These are phyloP conservation scores for Lucilia cuprina DNA, from an alignment of 1,140 invertebrate genomes.

Conservation along the genomic window DNA sequence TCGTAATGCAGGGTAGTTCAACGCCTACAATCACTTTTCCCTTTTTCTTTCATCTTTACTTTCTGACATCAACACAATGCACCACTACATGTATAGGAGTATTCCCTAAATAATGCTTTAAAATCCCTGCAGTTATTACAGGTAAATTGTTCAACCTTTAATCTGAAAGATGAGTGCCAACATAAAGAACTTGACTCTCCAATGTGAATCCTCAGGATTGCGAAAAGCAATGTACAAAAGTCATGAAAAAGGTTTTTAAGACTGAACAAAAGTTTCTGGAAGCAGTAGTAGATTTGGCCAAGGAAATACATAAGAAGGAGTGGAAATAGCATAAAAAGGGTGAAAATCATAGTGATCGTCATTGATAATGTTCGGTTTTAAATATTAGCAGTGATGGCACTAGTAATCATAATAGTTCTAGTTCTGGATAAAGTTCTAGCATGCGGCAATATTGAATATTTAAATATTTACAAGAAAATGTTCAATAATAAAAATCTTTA, in stretches of 20 bases:
- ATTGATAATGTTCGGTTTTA: not conserved
- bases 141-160: not conserved
- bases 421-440: constrained; percentile 35
- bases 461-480: constrained; percentile 23
- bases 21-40: too few relatives aligned
- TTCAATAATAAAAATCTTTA: not conserved
- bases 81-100: too few relatives aligned
- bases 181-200: not conserved
- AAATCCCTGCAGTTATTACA: not conserved
- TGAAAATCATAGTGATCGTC: constrained; percentile 2
- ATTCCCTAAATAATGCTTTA: too few relatives aligned
- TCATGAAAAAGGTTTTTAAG: constrained; percentile 49
- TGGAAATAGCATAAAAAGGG: constrained; percentile 36
- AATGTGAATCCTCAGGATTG: not conserved
- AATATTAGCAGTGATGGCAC: constrained; percentile 40
- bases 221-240: constrained; percentile 38
- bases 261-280: constrained; percentile 46
- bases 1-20: too few relatives aligned
- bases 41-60: too few relatives aligned
- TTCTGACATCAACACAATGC: too few relatives aligned
- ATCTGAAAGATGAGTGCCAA: not conserved
- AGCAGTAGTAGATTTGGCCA: constrained; percentile 42
- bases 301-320: constrained; percentile 43
- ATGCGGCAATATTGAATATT: not conserved
- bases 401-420: constrained; percentile 38